phyloP scores from a whole-genome alignment of 2,113 vertebrate genomes.

The Antigone vipio region DNA sequence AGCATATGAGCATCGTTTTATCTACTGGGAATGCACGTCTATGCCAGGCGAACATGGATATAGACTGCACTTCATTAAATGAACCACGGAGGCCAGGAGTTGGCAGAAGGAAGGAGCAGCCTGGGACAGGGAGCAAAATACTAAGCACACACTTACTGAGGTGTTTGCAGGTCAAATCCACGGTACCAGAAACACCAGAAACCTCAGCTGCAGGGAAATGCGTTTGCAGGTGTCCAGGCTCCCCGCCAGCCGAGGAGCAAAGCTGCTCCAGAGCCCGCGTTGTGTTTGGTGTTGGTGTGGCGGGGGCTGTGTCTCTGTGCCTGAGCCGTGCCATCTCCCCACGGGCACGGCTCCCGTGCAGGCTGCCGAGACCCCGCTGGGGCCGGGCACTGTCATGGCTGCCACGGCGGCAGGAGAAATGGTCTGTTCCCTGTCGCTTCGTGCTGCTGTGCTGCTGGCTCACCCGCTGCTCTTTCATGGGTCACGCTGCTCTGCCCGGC shows the following conservation, averaged over 20 bases:
- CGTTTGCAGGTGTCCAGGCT: accelerated
- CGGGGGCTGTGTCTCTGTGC: accelerated
- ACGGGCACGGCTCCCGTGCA: accelerated
- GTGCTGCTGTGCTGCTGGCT: background rate
- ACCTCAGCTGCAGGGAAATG: background rate
- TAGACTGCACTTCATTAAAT: background rate
- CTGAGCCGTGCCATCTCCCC: background rate
- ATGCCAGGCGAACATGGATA: background rate
- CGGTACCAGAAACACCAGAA: background rate
- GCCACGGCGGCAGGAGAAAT: accelerated
- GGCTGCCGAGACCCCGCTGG: background rate
- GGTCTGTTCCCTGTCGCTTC: background rate
- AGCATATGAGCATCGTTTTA: background rate
- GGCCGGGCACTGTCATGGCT: background rate
- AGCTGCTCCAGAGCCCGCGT: background rate
- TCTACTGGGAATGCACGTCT: background rate
- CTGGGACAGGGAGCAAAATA: background rate
- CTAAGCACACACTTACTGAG: background rate
- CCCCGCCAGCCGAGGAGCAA: background rate
- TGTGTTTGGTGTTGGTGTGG: background rate
- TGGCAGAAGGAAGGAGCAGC: background rate
- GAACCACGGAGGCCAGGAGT: accelerated
- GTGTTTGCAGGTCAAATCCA: background rate
- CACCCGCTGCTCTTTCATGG: accelerated
- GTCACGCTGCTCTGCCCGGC: background rate